Base-by-base conservation (phyloP, 1,140 invertebrate species). In the Aplysia californica region DNA sequence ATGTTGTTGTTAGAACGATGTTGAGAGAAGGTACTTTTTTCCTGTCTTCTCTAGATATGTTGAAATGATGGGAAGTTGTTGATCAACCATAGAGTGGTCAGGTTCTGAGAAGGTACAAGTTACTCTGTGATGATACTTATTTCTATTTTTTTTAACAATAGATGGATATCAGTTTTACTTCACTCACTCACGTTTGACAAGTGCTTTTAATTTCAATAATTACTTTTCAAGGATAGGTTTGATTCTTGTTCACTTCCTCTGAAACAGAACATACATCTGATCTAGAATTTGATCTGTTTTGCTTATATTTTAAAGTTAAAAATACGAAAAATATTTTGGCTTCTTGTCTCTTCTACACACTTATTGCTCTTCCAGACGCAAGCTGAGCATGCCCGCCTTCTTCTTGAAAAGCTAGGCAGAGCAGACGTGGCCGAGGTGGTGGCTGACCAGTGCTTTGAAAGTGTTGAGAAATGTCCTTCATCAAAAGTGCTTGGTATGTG, bases 401-500 rank as follows among this genome's bases (percentile, higher is more conserved):
- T 69, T 23, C 36, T 41, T 3, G n/a, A n/a, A n/a, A 69, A 69
- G 31, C 39, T 41, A 39, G 67, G 33, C 6, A 69, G 39, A 44
- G 36, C 10, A 15, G 36, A 69, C 6, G 35, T 6, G 18, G 67
- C 67, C 23, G 39, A 41, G 23, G 67, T 15, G 20, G 31, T 69
- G 15, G 67, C 39, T 41, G 67, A 69, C 44, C 3, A 39, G 26
- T 69, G 67, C 33, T 41, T 69, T 3, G 29, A 69, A 69, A 39
- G n/a, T 31, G 21, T 29, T 31, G 29, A 35, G 3, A 36, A 66
- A 36, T 4, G 6, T 10, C 15, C 20, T 31, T 6, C 29, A 10
- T 31, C 20, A 33, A 20, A 33, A 23, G 36, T 10, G 10, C 15
- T 29, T 31, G 80, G 36, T 55, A 80, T 78, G 33, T n/a, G n/a